phyloP scores from a whole-genome alignment of 2,888 invertebrate genomes.

The Chrysolina americana region DNA sequence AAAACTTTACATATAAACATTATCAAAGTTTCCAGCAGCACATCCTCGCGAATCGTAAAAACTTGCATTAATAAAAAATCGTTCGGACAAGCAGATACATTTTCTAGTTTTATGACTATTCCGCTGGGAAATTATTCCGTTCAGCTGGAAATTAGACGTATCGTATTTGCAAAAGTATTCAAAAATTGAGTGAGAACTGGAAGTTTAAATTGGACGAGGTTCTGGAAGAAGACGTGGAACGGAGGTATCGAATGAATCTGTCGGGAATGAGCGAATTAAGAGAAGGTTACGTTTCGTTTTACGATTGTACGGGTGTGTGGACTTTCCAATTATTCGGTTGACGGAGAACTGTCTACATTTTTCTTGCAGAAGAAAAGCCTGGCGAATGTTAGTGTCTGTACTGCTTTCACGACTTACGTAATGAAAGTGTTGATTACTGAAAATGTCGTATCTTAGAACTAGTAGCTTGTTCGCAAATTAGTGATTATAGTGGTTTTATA shows the following conservation, averaged over 20 bases:
- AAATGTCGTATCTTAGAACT: no score
- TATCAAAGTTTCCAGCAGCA: neutral
- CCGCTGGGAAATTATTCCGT: conserved; percentile 38
- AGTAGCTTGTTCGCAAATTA: no score
- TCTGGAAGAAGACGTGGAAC: neutral
- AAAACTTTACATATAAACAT: neutral
- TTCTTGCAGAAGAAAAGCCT: neutral
- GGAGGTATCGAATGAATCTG: neutral
- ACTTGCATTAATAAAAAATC: conserved; percentile 12
- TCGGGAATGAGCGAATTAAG: neutral
- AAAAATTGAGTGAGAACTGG: conserved; percentile 18
- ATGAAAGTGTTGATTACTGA: no score
- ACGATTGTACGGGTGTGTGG: neutral
- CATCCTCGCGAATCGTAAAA: conserved; percentile 16
- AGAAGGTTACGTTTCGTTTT: neutral
- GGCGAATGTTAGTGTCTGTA: no score
- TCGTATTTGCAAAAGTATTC: conserved; percentile 29
- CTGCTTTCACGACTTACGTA: no score
- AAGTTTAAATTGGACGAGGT: conserved; percentile 14
- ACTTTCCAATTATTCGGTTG: neutral
- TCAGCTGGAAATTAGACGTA: conserved; percentile 34
- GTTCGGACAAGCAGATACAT: conserved; percentile 7
- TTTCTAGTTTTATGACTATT: conserved; percentile 35
- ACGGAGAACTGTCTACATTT: neutral
- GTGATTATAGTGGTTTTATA: no score